These are phyloP conservation scores for Motacilla tschutschensis DNA, from an alignment of 2,113 vertebrate species.

Conservation along the genomic window DNA sequence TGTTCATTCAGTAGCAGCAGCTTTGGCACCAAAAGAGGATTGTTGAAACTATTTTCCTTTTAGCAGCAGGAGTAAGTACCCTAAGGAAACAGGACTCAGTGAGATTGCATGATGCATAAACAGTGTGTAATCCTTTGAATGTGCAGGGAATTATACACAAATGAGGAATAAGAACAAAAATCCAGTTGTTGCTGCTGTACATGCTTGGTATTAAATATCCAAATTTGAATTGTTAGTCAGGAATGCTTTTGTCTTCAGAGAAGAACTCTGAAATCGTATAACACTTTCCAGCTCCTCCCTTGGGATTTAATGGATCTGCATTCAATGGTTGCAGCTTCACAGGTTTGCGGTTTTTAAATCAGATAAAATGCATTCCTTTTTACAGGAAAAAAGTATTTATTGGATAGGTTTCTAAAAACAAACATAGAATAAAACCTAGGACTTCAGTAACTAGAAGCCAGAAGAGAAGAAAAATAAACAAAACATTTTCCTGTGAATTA, in stretches of 20 bases:
- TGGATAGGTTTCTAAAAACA: conserved; percentile 32
- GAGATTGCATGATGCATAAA: conserved; percentile 67
- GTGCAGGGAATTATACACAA: conserved; percentile 60
- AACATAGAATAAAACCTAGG: neutral
- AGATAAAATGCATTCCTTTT: conserved; percentile 20
- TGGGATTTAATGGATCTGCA: neutral
- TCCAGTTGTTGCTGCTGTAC: conserved; percentile 5
- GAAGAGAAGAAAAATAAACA: neutral
- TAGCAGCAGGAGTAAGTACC: conserved; percentile 74
- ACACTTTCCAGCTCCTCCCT: neutral
- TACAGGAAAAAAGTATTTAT: neutral
- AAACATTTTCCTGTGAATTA: neutral
- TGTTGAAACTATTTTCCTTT: conserved; percentile 74
- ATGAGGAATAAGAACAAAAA: conserved; percentile 41
- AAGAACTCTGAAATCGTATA: neutral
- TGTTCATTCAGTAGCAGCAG: conserved; percentile 70
- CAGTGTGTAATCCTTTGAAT: conserved; percentile 73
- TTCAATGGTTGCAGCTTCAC: neutral
- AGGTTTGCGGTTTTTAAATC: conserved; percentile 13
- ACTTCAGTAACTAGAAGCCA: neutral
- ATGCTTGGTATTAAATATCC: neutral
- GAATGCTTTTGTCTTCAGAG: neutral
- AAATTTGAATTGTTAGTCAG: neutral
- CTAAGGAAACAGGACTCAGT: conserved; percentile 68
- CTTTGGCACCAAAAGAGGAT: conserved; percentile 74